Evolutionary conservation across 1,140 invertebrate species (phyloP).

Genomic region (Calycopis cecrops): DNA sequence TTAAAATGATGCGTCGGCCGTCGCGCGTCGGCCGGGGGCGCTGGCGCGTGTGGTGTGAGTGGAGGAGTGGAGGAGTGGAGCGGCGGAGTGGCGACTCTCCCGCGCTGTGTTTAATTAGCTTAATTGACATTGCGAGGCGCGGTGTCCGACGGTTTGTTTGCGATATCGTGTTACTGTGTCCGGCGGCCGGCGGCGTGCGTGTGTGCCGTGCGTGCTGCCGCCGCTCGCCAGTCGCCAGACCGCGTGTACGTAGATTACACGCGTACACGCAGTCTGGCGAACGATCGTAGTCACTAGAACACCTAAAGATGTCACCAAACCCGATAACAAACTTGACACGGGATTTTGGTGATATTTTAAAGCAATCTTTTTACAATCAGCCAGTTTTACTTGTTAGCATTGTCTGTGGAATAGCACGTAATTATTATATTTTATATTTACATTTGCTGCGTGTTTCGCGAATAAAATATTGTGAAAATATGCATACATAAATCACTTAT

Average conservation of each 20-base stretch:
- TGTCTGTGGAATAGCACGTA: too few relatives aligned
- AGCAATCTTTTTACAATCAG: too few relatives aligned
- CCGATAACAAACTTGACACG: too few relatives aligned
- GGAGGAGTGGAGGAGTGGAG: too few relatives aligned
- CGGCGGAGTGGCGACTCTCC: constrained; percentile 44
- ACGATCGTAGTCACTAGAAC: constrained; percentile 21
- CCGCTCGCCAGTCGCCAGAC: constrained; percentile 21
- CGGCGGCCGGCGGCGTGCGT: constrained; percentile 18
- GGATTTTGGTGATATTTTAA: too few relatives aligned
- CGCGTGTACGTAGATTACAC: too few relatives aligned
- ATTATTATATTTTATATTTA: too few relatives aligned
- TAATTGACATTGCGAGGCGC: constrained; percentile 72
- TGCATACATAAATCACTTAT: too few relatives aligned
- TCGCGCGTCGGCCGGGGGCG: constrained; percentile 37
- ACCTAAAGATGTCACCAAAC: constrained; percentile 12
- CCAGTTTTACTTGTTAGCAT: too few relatives aligned
- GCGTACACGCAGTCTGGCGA: too few relatives aligned
- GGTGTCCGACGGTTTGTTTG: constrained; percentile 72
- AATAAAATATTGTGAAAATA: too few relatives aligned
- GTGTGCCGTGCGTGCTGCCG: constrained; percentile 24
- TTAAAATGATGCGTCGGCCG: constrained; percentile 59
- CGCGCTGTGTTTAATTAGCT: constrained; percentile 68
- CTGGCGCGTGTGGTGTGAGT: constrained; percentile 27
- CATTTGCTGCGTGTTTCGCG: too few relatives aligned
- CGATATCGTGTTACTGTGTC: constrained; percentile 57